Percentiles rank a stretch among this genome's conserved stretches.
These are phyloP conservation scores for Acrobeloides nanus DNA, from an alignment of 2,888 invertebrate species.

Conservation along the genomic window DNA sequence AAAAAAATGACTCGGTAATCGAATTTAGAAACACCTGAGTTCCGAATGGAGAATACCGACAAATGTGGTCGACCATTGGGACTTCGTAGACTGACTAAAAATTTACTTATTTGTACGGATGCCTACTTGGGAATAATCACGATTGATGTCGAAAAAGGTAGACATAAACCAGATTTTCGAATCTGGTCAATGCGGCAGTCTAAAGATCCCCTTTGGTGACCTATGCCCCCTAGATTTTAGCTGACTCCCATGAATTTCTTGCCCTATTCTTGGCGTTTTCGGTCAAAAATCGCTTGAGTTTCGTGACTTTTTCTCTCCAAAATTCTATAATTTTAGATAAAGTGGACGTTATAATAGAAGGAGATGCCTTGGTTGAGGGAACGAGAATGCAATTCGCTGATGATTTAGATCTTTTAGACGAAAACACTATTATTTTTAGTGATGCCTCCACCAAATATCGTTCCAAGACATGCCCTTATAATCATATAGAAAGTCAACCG, in stretches of 20 bases:
- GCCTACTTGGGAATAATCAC: constrained; percentile 10
- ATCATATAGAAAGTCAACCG: too few relatives aligned
- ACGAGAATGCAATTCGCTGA: constrained; percentile 16
- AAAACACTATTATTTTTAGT: constrained; percentile 23
- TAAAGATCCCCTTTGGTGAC: not conserved
- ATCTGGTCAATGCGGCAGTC: not conserved
- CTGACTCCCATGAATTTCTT: too few relatives aligned
- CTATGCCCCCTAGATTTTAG: too few relatives aligned
- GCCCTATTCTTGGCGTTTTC: too few relatives aligned
- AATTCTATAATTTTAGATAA: too few relatives aligned
- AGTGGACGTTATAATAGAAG: too few relatives aligned
- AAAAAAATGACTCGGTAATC: not conserved
- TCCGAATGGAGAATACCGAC: not conserved
- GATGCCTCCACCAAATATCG: constrained; percentile 17
- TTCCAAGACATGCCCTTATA: too few relatives aligned
- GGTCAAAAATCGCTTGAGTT: too few relatives aligned
- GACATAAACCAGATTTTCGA: too few relatives aligned
- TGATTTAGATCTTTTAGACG: constrained; percentile 21
- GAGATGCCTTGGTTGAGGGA: too few relatives aligned
- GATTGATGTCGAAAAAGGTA: constrained; percentile 22
- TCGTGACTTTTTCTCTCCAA: too few relatives aligned
- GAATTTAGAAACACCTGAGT: too few relatives aligned
- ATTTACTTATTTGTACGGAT: constrained; percentile 19
- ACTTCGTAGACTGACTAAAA: constrained; percentile 13
- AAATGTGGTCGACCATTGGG: constrained; percentile 18